phyloP scores from a whole-genome alignment of 2,113 vertebrate species.

The Motacilla alba region DNA sequence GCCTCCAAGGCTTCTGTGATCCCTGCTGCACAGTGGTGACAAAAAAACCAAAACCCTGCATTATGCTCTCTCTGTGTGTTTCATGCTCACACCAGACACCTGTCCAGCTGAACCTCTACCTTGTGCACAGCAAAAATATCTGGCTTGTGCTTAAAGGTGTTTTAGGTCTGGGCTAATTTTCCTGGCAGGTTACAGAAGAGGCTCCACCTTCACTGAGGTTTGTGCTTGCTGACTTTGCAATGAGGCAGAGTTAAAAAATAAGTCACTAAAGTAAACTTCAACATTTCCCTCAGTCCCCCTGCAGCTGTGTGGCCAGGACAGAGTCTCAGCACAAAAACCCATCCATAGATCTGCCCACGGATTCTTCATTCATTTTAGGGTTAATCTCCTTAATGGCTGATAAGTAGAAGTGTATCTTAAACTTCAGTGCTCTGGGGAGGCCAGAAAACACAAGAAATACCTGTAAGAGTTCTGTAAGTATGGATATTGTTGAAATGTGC shows the following conservation, averaged over 20 bases:
- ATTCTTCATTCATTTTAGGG: not conserved
- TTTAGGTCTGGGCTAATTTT: not conserved
- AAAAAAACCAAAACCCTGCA: not conserved
- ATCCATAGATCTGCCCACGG: rapidly evolving
- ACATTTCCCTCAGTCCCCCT: not conserved
- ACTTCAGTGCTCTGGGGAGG: not conserved
- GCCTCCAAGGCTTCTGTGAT: not conserved
- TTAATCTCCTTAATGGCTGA: not conserved
- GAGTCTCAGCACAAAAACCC: not conserved
- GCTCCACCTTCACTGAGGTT: not conserved
- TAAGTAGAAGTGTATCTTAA: not conserved
- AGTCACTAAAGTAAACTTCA: not conserved
- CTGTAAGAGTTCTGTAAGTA: not conserved
- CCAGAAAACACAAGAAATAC: not conserved
- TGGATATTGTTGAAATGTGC: not conserved
- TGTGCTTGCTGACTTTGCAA: not conserved
- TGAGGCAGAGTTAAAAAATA: not conserved
- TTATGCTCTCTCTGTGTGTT: not conserved
- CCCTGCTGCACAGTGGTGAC: not conserved
- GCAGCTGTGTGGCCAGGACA: not conserved
- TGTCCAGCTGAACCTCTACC: not conserved
- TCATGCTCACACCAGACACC: rapidly evolving
- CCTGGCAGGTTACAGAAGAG: not conserved
- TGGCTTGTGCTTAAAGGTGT: not conserved
- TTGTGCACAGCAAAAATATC: not conserved